Evolutionary conservation across 2,888 invertebrate species (phyloP), one percentile per base, ranked within the genome.

Genomic region (Caenorhabditis plicata): DNA sequence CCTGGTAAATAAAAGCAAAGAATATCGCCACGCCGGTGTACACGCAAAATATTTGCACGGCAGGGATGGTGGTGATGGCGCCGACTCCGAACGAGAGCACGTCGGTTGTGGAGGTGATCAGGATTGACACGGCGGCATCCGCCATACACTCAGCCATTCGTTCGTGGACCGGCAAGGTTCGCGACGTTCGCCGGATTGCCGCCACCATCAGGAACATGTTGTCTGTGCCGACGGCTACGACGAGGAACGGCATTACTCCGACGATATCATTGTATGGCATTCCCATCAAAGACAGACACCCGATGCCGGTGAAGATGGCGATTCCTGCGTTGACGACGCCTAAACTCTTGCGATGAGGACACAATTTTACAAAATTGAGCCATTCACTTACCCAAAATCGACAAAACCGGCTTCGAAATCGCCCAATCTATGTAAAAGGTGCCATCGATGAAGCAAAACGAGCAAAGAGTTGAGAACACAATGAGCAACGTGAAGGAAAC

Each of bases 171-270:
- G 89, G 87, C 33, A 68, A 64, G 2, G 67, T 68, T 11, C 81
- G 65, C 5, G 90, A 88, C 0, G 92, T 92, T 44, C 92, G 86
- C 50, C 92, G 86, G 90, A 93, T 92, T 0, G 92, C 91, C 2
- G 92, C 92, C 76, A 94, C 83, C 91, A 94, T 91, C 25, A 94
- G 91, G 80, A 94, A 94, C 1, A 92, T 93, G 82, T 93, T 93
- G 81, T 94, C 93, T 57, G 92, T 91, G 58, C 93, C 93, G 77
- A 94, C 92, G 79, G 92, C 93, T 74, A 93, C 90, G 90, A 93
- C 92, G 55, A 93, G 86, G 82, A 93, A 93, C 5, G 93, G 93
- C 23, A 93, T 92, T 0, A 93, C 93, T 75, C 92, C 86, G 82
- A 93, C 93, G 69, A 94, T 90, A 55, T 92, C 92, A 80, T 92